Evolutionary conservation across 2,888 invertebrate genomes (phyloP).

Genomic region (Parnassius glacialis): DNA sequence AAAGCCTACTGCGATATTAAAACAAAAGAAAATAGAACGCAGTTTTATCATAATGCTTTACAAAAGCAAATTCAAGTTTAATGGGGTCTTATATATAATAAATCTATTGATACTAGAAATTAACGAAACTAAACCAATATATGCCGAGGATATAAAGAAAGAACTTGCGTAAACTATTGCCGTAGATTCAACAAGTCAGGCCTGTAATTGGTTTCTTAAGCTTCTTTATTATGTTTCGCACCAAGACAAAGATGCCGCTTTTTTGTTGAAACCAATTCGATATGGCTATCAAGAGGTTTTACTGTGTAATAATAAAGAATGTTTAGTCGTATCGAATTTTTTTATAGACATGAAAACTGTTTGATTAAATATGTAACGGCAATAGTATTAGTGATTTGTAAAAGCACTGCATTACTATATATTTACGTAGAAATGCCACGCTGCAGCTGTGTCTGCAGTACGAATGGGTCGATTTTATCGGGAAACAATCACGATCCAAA

Average conservation of each 20-base stretch:
- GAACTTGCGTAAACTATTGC: conserved; percentile 14
- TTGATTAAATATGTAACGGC: too few species aligned
- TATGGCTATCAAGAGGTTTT: conserved; percentile 27
- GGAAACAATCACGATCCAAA: too few species aligned
- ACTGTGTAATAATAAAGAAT: conserved; percentile 13
- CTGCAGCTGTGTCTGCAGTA: too few species aligned
- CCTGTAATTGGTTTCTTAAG: conserved; percentile 27
- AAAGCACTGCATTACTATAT: too few species aligned
- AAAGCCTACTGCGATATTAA: neutral
- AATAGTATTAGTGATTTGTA: too few species aligned
- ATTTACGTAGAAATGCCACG: too few species aligned
- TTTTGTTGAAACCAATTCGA: conserved; percentile 25
- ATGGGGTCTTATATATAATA: too few species aligned
- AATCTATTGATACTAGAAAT: too few species aligned
- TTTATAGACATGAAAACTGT: neutral
- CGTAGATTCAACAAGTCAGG: conserved; percentile 25
- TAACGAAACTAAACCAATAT: conserved; percentile 15
- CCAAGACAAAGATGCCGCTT: conserved; percentile 26
- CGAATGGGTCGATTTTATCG: too few species aligned
- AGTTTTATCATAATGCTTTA: too few species aligned
- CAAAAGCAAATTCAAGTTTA: too few species aligned
- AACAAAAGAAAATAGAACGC: too few species aligned
- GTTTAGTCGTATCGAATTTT: conserved; percentile 11
- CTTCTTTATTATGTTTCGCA: conserved; percentile 26
- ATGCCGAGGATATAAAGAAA: conserved; percentile 10